Evolutionary conservation across 53 echinoderm and acorn worm species (phyloP).

Genomic region (Henricia sp.): DNA sequence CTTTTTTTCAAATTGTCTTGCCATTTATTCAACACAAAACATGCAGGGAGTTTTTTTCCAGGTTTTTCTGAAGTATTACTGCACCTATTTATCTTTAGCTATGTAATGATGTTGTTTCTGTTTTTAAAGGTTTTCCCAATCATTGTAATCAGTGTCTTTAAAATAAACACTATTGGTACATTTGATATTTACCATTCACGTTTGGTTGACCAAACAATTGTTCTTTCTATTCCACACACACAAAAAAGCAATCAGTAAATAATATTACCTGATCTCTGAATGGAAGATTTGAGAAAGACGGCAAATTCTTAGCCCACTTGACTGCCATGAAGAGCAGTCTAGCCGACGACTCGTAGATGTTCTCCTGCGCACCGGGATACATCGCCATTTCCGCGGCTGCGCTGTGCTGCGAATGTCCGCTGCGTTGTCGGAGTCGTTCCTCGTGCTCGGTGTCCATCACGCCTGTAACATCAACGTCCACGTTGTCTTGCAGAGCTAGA

Average conservation of each 20-base stretch:
- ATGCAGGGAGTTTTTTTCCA: no score
- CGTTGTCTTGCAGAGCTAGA: slow-evolving; percentile 74
- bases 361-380: slow-evolving; percentile 77
- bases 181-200: no score
- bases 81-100: no score
- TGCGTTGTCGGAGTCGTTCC: slow-evolving; percentile 31
- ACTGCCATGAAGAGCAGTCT: slow-evolving; percentile 96
- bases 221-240: no score
- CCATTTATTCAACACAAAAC: no score
- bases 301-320: slow-evolving; percentile 98
- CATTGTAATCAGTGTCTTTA: not conserved
- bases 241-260: no score
- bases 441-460: slow-evolving; percentile 62
- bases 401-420: slow-evolving; percentile 31
- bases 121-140: no score
- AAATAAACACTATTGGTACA: not conserved
- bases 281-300: slow-evolving; percentile 90
- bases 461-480: slow-evolving; percentile 82
- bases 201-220: no score
- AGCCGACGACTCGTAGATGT: slow-evolving; percentile 94
- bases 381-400: slow-evolving; percentile 64
- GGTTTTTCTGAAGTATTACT: no score
- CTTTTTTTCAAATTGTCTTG: no score
- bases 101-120: no score
- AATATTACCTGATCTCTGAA: slow-evolving; percentile 96